Conservation (phyloP, 2,797 vertebrate genomes). For the Clamator glandarius region DNA sequence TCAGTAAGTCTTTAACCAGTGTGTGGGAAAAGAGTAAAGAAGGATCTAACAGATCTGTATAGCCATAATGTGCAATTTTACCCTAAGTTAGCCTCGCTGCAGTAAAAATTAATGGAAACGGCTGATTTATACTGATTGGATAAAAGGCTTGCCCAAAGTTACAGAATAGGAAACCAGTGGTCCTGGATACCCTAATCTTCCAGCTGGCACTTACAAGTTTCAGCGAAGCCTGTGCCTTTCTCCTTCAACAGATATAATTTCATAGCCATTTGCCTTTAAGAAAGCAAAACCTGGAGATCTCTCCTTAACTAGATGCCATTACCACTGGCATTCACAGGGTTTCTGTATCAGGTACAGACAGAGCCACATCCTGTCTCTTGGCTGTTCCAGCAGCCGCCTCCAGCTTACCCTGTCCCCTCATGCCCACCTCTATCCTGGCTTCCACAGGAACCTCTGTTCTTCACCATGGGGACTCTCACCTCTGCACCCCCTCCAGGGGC, state of each 20-base stretch:
- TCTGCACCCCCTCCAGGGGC: neutral
- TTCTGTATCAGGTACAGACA: neutral
- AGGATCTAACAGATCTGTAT: neutral
- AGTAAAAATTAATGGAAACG: neutral
- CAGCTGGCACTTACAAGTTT: neutral
- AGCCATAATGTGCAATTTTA: neutral
- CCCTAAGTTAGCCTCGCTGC: neutral
- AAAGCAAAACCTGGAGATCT: neutral
- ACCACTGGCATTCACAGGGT: neutral
- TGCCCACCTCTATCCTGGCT: neutral
- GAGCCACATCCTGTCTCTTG: neutral
- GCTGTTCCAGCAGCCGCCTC: neutral
- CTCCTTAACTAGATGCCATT: neutral
- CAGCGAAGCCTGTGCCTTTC: neutral
- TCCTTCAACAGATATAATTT: neutral
- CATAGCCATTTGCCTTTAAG: neutral
- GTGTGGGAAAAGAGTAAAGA: neutral
- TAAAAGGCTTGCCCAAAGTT: neutral
- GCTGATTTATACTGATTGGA: neutral
- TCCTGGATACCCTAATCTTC: neutral
- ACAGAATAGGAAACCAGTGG: neutral
- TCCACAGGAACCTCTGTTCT: accelerated
- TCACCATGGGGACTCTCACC: accelerated
- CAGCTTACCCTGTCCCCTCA: neutral
- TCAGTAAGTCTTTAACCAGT: neutral